Percentiles rank a stretch among this genome's conserved stretches.
Conservation (phyloP, 2,113 vertebrate genomes). For the Morone saxatilis region DNA sequence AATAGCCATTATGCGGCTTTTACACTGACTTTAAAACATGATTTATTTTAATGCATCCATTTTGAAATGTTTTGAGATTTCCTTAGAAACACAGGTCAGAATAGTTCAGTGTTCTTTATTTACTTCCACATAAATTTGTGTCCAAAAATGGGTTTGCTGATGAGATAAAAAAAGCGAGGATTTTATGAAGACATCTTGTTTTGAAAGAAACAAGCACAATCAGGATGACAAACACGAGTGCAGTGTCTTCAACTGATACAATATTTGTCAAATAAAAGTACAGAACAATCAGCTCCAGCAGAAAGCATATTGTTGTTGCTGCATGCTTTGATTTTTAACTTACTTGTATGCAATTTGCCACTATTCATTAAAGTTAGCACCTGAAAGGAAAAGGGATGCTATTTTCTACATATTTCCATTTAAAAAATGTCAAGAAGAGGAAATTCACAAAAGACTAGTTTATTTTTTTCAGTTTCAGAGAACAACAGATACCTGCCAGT, state of each 20-base stretch:
- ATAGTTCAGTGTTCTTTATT: constrained; percentile 3
- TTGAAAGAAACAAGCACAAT: constrained; percentile 15
- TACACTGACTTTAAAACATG: constrained; percentile 1
- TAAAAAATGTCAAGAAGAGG: not conserved
- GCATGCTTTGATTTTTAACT: not conserved
- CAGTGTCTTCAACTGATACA: not conserved
- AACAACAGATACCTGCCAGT: not conserved
- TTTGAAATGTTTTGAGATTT: constrained; percentile 16
- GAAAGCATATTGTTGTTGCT: not conserved
- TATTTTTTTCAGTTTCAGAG: not conserved
- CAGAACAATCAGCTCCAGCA: not conserved
- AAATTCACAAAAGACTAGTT: constrained; percentile 19
- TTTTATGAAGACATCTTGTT: not conserved
- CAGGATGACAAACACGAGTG: not conserved
- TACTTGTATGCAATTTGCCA: not conserved
- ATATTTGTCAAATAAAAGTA: constrained; percentile 14
- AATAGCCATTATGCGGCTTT: constrained; percentile 11
- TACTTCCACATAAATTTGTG: not conserved
- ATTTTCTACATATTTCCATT: constrained; percentile 6
- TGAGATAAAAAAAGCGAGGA: not conserved
- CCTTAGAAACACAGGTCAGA: not conserved
- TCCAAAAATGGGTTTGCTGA: constrained; percentile 5
- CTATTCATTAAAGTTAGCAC: constrained; percentile 24
- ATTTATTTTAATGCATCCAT: constrained; percentile 12
- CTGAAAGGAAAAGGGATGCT: not conserved